Base-by-base conservation (phyloP, 2,113 vertebrate genomes). In the Passer montanus region DNA sequence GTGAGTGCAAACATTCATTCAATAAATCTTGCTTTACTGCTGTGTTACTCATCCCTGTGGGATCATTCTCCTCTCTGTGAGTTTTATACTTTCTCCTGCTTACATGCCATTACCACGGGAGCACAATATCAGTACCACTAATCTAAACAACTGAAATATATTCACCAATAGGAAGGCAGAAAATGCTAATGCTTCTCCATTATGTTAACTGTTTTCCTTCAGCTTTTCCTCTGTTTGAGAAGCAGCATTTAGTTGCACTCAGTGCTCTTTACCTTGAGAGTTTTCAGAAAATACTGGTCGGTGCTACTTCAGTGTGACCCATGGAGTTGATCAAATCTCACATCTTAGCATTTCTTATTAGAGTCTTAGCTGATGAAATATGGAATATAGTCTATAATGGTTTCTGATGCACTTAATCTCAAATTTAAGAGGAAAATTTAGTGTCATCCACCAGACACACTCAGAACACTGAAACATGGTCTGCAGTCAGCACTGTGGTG, bases 1-100 rank as follows among this genome's bases (percentile, higher is more conserved):
- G 60, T 78, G 55, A 93, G 41, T 68, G 85, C 92, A 96, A 96
- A 95, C 76, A 92, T 93, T 86, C 22, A 75, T 93, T 93, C 86
- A 94, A 77, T 95, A 94, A 88, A 78, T 90, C 60, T 92, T 26
- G 39, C 70, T 85, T 87, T 84, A 43, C 68, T 90, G 22, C 64
- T 78, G 44, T 77, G 43, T 74, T 73, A 47, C 47, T 85, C 39
- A 37, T 90, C 68, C 83, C 85, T 75, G 26, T 86, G 93, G 67
- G 68, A 93, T 56, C 64, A 37, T 88, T 85, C 82, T 76, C 23
- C 37, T 83, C 23, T 70, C 59, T 22, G 30, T 88, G 64, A 77
- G 50, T 91, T 88, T 96, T 88, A 44, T 91, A 27, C 35, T 93
- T 85, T 70, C 15, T 76, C 12, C 50, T 86, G 55, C 50, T 41